phyloP scores from a whole-genome alignment of 2,797 vertebrate species.

The Ctenosaura bakeri region DNA sequence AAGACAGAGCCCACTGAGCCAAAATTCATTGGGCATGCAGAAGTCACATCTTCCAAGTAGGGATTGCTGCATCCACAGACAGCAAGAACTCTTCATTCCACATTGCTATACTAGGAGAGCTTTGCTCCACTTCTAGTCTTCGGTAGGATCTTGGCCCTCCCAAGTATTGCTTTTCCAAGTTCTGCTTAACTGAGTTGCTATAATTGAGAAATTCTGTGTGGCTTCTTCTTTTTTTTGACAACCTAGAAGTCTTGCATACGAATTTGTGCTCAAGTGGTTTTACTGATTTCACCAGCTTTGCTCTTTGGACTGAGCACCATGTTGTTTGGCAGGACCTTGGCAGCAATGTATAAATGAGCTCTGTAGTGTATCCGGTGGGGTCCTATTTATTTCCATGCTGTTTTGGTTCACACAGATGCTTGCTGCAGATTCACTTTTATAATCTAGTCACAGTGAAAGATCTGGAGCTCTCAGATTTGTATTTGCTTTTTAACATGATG shows the following conservation, averaged over 20 bases:
- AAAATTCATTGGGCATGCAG: no score
- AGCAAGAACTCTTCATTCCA: no score
- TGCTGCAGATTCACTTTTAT: slow-evolving; percentile 29
- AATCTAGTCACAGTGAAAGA: slow-evolving; percentile 25
- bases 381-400: slow-evolving; percentile 27
- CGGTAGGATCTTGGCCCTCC: no score
- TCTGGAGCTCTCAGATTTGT: slow-evolving; percentile 12
- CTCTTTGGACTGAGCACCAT: slow-evolving; percentile 28
- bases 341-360: not conserved
- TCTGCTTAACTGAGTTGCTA: not conserved
- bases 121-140: no score
- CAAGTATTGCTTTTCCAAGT: no score
- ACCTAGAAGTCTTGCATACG: not conserved
- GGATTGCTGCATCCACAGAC: no score
- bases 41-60: no score
- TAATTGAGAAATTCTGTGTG: not conserved
- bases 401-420: slow-evolving; percentile 14
- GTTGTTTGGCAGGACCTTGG: not conserved
- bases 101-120: no score
- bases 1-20: no score
- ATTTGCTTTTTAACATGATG: slow-evolving; percentile 22
- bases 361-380: not conserved
- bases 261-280: slow-evolving; percentile 21
- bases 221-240: not conserved
- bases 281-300: slow-evolving; percentile 23